phyloP scores from a whole-genome alignment of 1,140 invertebrate genomes.

The Drosophila equinoxialis region DNA sequence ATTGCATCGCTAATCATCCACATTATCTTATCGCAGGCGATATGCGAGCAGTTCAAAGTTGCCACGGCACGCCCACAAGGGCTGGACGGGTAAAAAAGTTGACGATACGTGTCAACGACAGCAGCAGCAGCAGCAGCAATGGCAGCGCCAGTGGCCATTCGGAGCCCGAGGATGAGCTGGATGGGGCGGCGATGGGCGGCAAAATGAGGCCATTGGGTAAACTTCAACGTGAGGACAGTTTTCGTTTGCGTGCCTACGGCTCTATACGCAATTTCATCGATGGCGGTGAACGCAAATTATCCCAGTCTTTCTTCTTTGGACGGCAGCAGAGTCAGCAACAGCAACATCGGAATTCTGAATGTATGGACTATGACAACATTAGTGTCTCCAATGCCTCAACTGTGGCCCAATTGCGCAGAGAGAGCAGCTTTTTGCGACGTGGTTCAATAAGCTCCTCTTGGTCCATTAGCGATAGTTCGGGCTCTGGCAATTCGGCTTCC shows the following conservation, averaged over 20 bases:
- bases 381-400: conserved; percentile 65
- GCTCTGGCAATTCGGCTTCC: conserved; percentile 70
- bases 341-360: conserved; percentile 37
- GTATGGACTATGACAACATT: conserved; percentile 68
- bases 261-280: conserved; percentile 81
- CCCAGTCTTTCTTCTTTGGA: conserved; percentile 78
- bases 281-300: conserved; percentile 76
- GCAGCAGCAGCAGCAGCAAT: conserved; percentile 78
- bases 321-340: conserved; percentile 53
- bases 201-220: conserved; percentile 8
- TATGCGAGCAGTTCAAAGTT: conserved; percentile 67
- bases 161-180: conserved; percentile 64
- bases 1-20: conserved; percentile 11
- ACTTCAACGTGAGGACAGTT: conserved; percentile 75
- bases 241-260: conserved; percentile 74
- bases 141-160: conserved; percentile 73
- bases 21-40: conserved; percentile 43
- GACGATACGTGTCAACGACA: conserved; percentile 83
- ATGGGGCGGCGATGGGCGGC: conserved; percentile 15
- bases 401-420: conserved; percentile 59
- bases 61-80: conserved; percentile 71
- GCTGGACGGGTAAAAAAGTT: conserved; percentile 72
- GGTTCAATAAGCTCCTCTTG: conserved; percentile 78
- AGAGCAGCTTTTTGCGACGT: conserved; percentile 73
- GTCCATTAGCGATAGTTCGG: conserved; percentile 81